phyloP scores from a whole-genome alignment of 2,113 vertebrate genomes.

The Cyphomyrus plagiostoma region DNA sequence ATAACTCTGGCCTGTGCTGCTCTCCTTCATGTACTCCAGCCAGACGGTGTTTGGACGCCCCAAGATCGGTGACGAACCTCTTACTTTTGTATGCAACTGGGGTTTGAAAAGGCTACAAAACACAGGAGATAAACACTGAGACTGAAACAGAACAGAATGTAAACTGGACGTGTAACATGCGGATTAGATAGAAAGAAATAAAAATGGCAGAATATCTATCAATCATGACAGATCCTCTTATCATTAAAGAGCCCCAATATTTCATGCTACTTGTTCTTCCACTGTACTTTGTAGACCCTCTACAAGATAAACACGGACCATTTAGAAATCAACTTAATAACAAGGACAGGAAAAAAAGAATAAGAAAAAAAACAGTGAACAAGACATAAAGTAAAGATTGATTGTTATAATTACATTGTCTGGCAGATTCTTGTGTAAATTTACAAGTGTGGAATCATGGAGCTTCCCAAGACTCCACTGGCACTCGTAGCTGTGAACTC shows the following conservation, averaged over 20 bases:
- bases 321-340: not conserved
- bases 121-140: constrained; percentile 12
- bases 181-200: constrained; percentile 30
- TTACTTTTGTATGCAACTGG: constrained; percentile 23
- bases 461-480: constrained; percentile 45
- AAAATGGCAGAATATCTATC: constrained; percentile 27
- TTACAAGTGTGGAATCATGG: constrained; percentile 44
- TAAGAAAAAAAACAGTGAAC: not conserved
- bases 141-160: constrained; percentile 39
- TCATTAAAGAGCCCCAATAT: constrained; percentile 41
- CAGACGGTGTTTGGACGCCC: constrained; percentile 16
- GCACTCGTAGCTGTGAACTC: constrained; percentile 68
- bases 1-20: constrained; percentile 47
- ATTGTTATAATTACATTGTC: constrained; percentile 25
- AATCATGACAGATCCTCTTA: constrained; percentile 37
- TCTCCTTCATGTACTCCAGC: not conserved
- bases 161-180: constrained; percentile 22
- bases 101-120: constrained; percentile 57
- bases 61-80: not conserved
- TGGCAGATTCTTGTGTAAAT: constrained; percentile 49
- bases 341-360: not conserved
- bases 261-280: constrained; percentile 61
- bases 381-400: constrained; percentile 25
- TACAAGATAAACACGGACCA: constrained; percentile 51
- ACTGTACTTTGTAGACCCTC: constrained; percentile 70